Percentiles rank a stretch among this genome's conserved stretches.
These are phyloP conservation scores for Nematolebias whitei DNA, from an alignment of 2,113 vertebrate genomes.

Conservation along the genomic window DNA sequence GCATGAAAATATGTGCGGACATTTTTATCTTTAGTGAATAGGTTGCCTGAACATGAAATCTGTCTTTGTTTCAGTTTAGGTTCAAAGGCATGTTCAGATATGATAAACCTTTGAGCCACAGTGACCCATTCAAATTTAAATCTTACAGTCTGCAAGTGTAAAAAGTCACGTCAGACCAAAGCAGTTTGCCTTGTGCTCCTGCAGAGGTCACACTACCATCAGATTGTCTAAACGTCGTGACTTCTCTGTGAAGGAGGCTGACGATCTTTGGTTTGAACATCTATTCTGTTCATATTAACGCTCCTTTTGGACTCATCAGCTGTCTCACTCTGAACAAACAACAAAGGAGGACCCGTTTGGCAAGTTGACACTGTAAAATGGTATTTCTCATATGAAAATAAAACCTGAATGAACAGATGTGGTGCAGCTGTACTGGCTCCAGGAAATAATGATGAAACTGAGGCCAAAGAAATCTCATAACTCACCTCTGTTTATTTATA, in stretches of 20 bases:
- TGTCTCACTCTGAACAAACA: background rate
- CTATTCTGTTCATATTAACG: background rate
- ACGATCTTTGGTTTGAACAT: background rate
- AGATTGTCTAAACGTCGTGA: background rate
- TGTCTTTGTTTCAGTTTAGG: background rate
- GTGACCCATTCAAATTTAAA: background rate
- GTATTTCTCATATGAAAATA: background rate
- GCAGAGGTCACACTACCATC: slow-evolving; percentile 6
- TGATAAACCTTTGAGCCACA: background rate
- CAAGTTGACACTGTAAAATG: background rate
- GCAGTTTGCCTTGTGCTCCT: background rate
- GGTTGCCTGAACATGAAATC: background rate
- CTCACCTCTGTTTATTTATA: too few relatives aligned
- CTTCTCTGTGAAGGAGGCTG: background rate
- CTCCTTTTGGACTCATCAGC: background rate
- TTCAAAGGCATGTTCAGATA: background rate
- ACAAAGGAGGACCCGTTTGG: background rate
- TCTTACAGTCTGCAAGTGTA: background rate
- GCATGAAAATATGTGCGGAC: background rate
- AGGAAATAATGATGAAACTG: background rate
- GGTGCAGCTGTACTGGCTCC: background rate
- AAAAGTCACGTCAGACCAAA: background rate
- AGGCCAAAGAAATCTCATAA: background rate
- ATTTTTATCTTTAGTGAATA: too few relatives aligned
- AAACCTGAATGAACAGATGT: background rate